Conservation (phyloP, 2,888 invertebrate species). For the Merodon equestris region DNA sequence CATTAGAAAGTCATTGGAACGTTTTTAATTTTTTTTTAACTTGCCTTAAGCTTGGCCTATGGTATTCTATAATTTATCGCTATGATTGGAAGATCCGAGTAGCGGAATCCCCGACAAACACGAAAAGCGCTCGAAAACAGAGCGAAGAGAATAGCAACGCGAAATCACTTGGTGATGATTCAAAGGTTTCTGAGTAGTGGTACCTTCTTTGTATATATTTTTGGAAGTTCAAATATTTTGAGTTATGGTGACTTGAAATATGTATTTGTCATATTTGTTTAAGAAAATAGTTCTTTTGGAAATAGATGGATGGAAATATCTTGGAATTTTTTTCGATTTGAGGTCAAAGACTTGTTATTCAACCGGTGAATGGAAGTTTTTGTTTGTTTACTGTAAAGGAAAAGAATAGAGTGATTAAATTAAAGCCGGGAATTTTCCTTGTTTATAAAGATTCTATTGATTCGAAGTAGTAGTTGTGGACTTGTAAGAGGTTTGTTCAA, state of each 20-base stretch:
- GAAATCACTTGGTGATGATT: constrained; percentile 36
- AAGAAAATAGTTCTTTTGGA: neutral
- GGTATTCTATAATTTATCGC: constrained; percentile 26
- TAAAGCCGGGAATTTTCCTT: too few species aligned
- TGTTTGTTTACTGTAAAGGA: neutral
- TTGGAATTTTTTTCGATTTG: neutral
- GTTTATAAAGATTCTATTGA: too few species aligned
- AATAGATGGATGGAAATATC: neutral
- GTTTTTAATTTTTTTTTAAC: constrained; percentile 13
- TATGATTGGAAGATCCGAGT: constrained; percentile 8
- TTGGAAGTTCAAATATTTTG: neutral
- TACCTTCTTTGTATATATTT: too few species aligned
- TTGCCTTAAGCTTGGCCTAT: neutral
- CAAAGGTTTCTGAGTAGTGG: constrained; percentile 7
- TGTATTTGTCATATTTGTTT: neutral
- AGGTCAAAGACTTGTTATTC: neutral
- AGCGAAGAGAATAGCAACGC: too few species aligned
- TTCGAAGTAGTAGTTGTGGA: too few species aligned
- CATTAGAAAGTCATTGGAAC: constrained; percentile 30
- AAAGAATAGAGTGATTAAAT: too few species aligned
- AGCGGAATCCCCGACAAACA: constrained; percentile 52
- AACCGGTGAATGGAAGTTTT: neutral
- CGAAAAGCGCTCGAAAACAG: too few species aligned
- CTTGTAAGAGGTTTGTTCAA: too few species aligned
- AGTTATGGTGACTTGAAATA: neutral